A percentile compares a stretch with the other conserved stretches of the same genome.
Conservation (phyloP, 2,797 vertebrate species). For the Fringilla coelebs region DNA sequence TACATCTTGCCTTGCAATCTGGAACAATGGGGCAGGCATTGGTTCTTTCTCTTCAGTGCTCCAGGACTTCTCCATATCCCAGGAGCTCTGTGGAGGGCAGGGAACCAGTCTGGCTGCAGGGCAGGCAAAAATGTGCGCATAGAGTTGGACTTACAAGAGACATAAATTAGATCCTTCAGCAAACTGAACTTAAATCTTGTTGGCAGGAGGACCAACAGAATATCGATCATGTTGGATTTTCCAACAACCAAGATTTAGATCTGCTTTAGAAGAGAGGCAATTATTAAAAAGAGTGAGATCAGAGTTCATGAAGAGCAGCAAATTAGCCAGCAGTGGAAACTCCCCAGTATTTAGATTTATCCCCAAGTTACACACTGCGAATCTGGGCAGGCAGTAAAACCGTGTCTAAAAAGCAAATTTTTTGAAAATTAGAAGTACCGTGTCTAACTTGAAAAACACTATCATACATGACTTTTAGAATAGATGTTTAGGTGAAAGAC, state of each 20-base stretch:
- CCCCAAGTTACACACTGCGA: neutral
- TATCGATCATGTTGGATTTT: neutral
- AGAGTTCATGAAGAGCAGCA: neutral
- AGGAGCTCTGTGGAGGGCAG: neutral
- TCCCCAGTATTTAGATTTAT: neutral
- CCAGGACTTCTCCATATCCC: neutral
- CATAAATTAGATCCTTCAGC: neutral
- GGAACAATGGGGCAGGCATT: neutral
- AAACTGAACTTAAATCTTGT: neutral
- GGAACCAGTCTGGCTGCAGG: neutral
- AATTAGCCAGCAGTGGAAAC: neutral
- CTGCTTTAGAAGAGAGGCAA: neutral
- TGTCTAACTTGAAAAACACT: neutral
- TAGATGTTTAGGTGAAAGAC: neutral
- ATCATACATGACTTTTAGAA: neutral
- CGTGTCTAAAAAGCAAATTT: neutral
- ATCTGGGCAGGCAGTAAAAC: neutral
- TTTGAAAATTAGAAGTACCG: neutral
- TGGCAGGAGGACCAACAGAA: neutral
- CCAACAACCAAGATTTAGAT: neutral
- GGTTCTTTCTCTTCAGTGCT: neutral
- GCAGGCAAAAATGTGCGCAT: neutral
- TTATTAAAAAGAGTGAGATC: neutral
- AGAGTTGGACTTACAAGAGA: neutral
- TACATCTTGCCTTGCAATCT: too few species aligned